A percentile compares a stretch with the other conserved stretches of the same genome.
Evolutionary conservation across 2,888 invertebrate genomes (phyloP).

Genomic region (Ectemnius continuus): DNA sequence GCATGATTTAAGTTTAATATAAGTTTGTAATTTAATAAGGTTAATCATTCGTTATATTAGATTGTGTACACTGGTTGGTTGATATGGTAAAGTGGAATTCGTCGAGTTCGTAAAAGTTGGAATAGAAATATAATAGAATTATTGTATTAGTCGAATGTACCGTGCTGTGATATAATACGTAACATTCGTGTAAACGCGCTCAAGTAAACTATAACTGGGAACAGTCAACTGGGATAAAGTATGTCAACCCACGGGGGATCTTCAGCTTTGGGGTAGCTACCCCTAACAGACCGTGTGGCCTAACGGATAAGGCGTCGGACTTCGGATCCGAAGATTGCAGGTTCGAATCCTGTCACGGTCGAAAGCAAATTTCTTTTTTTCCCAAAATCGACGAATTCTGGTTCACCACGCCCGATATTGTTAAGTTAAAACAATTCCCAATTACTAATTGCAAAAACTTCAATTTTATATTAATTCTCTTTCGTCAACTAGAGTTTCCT

Average conservation of each 20-base stretch:
- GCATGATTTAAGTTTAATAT: no score
- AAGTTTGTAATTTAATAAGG: not conserved
- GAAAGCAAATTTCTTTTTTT: slow-evolving; percentile 57
- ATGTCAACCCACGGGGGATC: not conserved
- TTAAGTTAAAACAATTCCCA: no score
- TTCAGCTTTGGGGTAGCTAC: slow-evolving; percentile 62
- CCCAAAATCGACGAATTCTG: slow-evolving; percentile 79
- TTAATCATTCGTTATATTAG: not conserved
- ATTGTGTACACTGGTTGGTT: not conserved
- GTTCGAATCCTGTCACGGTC: slow-evolving; percentile 81
- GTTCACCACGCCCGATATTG: slow-evolving; percentile 75
- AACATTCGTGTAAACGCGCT: no score
- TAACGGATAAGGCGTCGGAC: slow-evolving; percentile 85
- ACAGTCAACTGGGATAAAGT: no score
- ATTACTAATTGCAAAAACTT: no score
- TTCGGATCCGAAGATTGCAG: slow-evolving; percentile 81
- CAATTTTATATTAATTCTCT: not conserved
- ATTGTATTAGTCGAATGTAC: no score
- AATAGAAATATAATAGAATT: not conserved
- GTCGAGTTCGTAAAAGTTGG: not conserved
- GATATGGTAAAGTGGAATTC: not conserved
- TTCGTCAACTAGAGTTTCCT: not conserved
- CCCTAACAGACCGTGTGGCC: slow-evolving; percentile 80
- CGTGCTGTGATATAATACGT: no score
- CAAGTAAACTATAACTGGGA: no score